phyloP scores from a whole-genome alignment of 2,113 vertebrate genomes.

The Spheniscus mendiculus region DNA sequence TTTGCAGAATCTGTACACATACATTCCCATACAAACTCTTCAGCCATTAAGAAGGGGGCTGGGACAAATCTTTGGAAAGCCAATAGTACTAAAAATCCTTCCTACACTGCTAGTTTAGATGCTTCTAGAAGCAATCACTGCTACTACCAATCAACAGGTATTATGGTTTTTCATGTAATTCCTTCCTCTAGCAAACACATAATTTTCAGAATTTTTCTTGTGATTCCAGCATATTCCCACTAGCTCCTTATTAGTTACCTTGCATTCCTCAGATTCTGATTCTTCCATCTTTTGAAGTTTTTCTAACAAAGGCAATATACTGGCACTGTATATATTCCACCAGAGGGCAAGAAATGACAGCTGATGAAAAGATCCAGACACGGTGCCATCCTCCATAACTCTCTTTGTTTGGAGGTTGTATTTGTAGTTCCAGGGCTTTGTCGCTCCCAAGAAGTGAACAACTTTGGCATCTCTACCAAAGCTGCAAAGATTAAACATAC shows the following conservation, averaged over 20 bases:
- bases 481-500: conserved; percentile 54
- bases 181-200: not conserved
- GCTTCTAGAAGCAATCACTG: not conserved
- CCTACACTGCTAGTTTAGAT: not conserved
- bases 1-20: not conserved
- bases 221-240: not conserved
- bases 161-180: not conserved
- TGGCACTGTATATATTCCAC: conserved; percentile 79
- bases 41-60: not conserved
- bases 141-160: not conserved
- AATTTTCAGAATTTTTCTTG: not conserved
- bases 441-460: conserved; percentile 85
- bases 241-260: conserved; percentile 22
- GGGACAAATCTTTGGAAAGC: not conserved
- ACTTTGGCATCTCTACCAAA: conserved; percentile 86
- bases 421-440: conserved; percentile 84
- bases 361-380: conserved; percentile 19
- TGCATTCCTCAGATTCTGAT: not conserved
- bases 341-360: conserved; percentile 76
- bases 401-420: conserved; percentile 63
- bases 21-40: not conserved
- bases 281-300: not conserved
- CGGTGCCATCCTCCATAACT: not conserved
- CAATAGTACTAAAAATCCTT: not conserved
- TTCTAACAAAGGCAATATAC: conserved; percentile 42